Evolutionary conservation across 2,888 invertebrate species (phyloP), one percentile per base, ranked within the genome.

Genomic region (Eutolmus rufibarbis): DNA sequence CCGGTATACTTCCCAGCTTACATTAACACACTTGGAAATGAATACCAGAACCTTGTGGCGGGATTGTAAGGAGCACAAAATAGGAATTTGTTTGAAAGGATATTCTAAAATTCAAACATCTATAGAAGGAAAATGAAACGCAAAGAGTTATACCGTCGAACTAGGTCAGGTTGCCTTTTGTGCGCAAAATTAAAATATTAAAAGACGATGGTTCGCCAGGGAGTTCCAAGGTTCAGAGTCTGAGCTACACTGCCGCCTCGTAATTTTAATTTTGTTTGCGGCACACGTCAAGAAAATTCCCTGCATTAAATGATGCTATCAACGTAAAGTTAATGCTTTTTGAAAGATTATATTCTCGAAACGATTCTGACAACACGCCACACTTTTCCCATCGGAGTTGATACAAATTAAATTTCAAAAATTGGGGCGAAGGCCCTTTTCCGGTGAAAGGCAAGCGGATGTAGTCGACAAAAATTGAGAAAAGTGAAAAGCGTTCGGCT

Each of bases 21-120:
- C 28, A 66, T 66, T 66, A 66, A 23, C 28, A 28, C 66, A 66
- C 66, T 66, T 2, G 19, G 8, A 46, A 66, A 66, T 28, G 66
- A 19, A 12, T 66, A 23, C 66, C 66, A 23, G 40, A 40, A 28
- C 28, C 66, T 28, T 66, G 66, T 66, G 66, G 66, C 66, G 23
- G 9, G 66, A 28, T 66, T 66, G 66, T 12, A 66, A 66, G 66
- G 66, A 23, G 66, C 37, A 76, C 19, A 37, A 76, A 76, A 37
- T 19, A 76, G 37, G 76, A 37, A 76, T 37, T 76, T 76, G 37
- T 37, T 76, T 34, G 34, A 76, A 76, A 76, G 76, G 37, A 76
- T 76, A 76, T 76, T 76, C 37, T 76, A 76, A 76, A 76, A 76
- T 76, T 76, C 34, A 76, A n/a, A 37, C 76, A 76, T 76, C 37